phyloP scores from a whole-genome alignment of 2,113 vertebrate genomes.

The Talpa occidentalis region DNA sequence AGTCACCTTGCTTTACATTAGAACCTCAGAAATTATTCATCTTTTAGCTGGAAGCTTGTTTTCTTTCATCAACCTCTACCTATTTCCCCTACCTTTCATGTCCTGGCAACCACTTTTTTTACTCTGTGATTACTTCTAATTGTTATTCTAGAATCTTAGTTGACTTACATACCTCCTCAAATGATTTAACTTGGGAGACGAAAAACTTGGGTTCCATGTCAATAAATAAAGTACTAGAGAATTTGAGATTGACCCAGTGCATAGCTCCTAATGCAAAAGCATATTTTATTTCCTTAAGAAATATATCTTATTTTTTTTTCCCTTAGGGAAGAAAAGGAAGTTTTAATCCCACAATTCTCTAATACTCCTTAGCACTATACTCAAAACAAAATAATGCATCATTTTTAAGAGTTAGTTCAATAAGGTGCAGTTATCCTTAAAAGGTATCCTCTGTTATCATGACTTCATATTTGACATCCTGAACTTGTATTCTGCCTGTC shows the following conservation, averaged over 20 bases:
- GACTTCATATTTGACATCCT: neutral
- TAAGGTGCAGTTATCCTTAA: neutral
- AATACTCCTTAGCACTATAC: neutral
- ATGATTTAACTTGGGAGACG: neutral
- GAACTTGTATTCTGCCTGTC: neutral
- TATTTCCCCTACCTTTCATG: neutral
- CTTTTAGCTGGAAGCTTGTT: neutral
- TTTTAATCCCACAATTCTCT: neutral
- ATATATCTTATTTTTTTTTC: neutral
- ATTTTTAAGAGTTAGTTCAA: neutral
- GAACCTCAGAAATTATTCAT: neutral
- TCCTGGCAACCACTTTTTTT: neutral
- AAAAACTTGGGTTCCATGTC: neutral
- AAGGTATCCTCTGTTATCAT: neutral
- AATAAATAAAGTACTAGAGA: neutral
- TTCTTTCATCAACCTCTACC: neutral
- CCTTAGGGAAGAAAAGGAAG: neutral
- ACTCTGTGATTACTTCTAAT: neutral
- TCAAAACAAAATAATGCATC: constrained; percentile 5
- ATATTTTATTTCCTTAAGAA: constrained; percentile 24
- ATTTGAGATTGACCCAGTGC: neutral
- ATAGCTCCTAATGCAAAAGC: neutral
- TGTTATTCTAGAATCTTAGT: neutral
- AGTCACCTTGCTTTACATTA: neutral
- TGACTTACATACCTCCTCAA: neutral